Base-by-base conservation (phyloP, 2,888 invertebrate genomes). In the Chaetogeoica ovagalla region DNA sequence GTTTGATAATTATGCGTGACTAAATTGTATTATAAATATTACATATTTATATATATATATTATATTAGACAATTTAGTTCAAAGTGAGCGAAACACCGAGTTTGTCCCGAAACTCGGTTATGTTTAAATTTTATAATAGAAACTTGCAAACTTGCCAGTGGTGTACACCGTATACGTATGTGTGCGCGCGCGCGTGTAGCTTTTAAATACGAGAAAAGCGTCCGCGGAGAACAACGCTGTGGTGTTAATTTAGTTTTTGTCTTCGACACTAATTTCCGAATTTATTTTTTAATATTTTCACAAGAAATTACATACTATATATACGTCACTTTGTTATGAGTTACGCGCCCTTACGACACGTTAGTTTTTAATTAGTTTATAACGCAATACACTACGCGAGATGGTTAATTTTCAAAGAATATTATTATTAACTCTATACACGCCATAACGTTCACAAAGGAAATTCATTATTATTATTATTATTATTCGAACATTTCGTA, bases 351-450 rank as follows among this genome's bases (percentile, higher is more conserved):
- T 30, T 62, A 17, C 21, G 52, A 62, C 43, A 9, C 13, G 8
- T 17, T 30, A 63, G 52, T 73, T 73, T 73, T 73, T 63, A 73
- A 73, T 73, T 63, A 73, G 52, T 37, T 63, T 63, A 69, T 48
- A 55, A 55, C 5, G 19, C 19, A 55, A 55, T 55, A 60, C n/a
- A 72, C n/a, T n/a, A n/a, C 60, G 19, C 23, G 21, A 30, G 17
- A 43, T n/a, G 11, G n/a, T 63, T 63, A 52, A 48, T 63, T 73
- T 63, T 63, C 63, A 63, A 73, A 73, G 63, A 63, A n/a, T 52
- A 19, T n/a, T 55, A 17, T 19, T 30, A 55, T 55, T 4, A 52
- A 30, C 19, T 43, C 11, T 13, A 62, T 15, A 8, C 30, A n/a
- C 21, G 19, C 9, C 15, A 13, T 4, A 52, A 52, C 30, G 11